These are phyloP conservation scores for Apogon talboti DNA, from an alignment of 2,797 vertebrate species.

Conservation along the genomic window DNA sequence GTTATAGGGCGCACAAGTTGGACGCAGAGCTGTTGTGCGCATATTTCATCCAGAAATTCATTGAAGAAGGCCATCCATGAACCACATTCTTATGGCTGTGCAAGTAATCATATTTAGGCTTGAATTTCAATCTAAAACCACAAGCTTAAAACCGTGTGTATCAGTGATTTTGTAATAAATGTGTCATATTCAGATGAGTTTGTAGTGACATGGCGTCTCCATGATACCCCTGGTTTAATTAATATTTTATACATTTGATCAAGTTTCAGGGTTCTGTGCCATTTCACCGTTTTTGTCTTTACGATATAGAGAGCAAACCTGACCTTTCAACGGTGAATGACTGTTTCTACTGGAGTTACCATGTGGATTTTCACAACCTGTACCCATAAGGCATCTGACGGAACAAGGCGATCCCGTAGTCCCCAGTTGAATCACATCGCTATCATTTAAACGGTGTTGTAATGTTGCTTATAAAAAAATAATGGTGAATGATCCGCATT, in stretches of 20 bases:
- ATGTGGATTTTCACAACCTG: slow-evolving; percentile 28
- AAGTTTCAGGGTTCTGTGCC: too few relatives aligned
- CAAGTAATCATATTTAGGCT: not conserved
- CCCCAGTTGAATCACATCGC: not conserved
- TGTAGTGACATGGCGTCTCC: not conserved
- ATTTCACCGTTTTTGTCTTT: too few relatives aligned
- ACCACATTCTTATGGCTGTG: not conserved
- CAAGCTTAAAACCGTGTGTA: not conserved
- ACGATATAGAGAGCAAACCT: too few relatives aligned
- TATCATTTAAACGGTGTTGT: not conserved
- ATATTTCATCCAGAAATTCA: not conserved
- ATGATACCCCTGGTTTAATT: not conserved
- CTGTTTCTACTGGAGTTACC: not conserved
- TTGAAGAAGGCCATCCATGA: not conserved
- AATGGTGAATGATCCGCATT: not conserved
- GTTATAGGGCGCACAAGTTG: slow-evolving; percentile 55
- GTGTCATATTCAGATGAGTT: not conserved
- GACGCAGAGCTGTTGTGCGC: slow-evolving; percentile 25
- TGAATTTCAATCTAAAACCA: not conserved
- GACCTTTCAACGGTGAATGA: too few relatives aligned
- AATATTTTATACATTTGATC: not conserved
- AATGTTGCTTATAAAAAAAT: not conserved
- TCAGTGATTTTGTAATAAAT: not conserved
- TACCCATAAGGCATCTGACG: not conserved
- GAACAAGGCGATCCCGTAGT: not conserved